A percentile compares a stretch with the other conserved stretches of the same genome.
These are phyloP conservation scores for Nebria brevicollis DNA, from an alignment of 2,888 invertebrate genomes.

Conservation along the genomic window DNA sequence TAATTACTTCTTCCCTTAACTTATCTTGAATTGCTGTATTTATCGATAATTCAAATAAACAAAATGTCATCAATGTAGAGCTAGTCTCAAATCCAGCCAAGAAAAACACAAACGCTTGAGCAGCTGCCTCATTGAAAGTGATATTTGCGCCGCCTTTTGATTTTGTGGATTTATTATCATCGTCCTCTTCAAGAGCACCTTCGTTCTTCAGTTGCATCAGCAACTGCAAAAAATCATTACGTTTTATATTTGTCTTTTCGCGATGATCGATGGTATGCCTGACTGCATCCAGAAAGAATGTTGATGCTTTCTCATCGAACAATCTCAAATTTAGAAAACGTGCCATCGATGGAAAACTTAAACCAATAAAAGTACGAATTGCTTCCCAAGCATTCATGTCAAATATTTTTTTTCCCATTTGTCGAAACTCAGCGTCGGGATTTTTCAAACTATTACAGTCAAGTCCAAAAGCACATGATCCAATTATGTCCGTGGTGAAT, in stretches of 20 bases:
- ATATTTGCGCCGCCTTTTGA: slow-evolving; percentile 26
- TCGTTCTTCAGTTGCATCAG: slow-evolving; percentile 41
- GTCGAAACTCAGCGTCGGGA: slow-evolving; percentile 37
- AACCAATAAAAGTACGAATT: slow-evolving; percentile 20
- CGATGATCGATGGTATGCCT: slow-evolving; percentile 38
- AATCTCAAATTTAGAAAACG: slow-evolving; percentile 20
- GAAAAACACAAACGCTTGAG: slow-evolving; percentile 48
- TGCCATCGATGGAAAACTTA: slow-evolving; percentile 22
- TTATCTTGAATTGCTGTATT: slow-evolving; percentile 44
- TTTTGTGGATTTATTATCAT: slow-evolving; percentile 9
- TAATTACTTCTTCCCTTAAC: slow-evolving; percentile 40
- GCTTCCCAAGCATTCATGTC: slow-evolving; percentile 25
- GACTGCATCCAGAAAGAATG: slow-evolving; percentile 38
- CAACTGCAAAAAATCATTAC: slow-evolving; percentile 42
- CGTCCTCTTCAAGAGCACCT: slow-evolving; percentile 23
- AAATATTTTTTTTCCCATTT: slow-evolving; percentile 37
- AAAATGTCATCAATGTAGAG: slow-evolving; percentile 44
- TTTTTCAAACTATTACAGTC: slow-evolving; percentile 39
- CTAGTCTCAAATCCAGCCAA: slow-evolving; percentile 47
- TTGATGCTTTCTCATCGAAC: slow-evolving; percentile 19
- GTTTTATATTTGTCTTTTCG: slow-evolving; percentile 37
- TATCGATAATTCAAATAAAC: slow-evolving; percentile 41
- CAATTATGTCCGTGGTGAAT: slow-evolving; percentile 40
- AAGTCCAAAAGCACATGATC: slow-evolving; percentile 38
- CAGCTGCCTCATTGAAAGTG: slow-evolving; percentile 43